Conservation (phyloP, 1,140 invertebrate genomes). For the Adelges cooleyi region DNA sequence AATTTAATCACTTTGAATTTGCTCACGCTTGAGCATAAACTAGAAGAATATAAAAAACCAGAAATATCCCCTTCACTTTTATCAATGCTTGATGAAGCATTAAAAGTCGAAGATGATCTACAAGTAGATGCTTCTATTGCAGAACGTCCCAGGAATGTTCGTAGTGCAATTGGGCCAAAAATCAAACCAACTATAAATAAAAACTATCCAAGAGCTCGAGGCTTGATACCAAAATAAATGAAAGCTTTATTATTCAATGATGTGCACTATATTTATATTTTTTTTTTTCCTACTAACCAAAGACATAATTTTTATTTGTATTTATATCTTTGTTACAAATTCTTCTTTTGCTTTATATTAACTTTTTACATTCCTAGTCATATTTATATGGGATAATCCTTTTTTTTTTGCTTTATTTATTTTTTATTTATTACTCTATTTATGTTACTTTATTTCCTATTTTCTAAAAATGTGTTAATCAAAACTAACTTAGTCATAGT, state of each 20-base stretch:
- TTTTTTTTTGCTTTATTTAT: slow-evolving; percentile 7
- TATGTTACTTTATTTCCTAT: background rate
- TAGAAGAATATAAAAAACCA: slow-evolving; percentile 63
- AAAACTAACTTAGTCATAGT: slow-evolving; percentile 24
- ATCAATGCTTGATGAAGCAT: slow-evolving; percentile 59
- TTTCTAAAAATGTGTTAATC: background rate
- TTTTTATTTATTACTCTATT: background rate
- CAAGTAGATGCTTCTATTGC: slow-evolving; percentile 50
- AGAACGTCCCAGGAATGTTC: slow-evolving; percentile 12
- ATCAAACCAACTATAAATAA: slow-evolving; percentile 11
- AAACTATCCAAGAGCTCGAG: slow-evolving; percentile 46
- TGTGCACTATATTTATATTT: slow-evolving; percentile 11
- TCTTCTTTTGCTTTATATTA: background rate
- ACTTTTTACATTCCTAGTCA: slow-evolving; percentile 21
- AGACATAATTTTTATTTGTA: background rate
- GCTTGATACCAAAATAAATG: slow-evolving; percentile 47
- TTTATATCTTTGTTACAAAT: too few species aligned
- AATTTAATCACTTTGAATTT: slow-evolving; percentile 73
- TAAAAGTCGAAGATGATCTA: slow-evolving; percentile 59
- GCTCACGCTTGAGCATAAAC: slow-evolving; percentile 65
- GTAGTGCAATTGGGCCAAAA: slow-evolving; percentile 16
- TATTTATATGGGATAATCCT: background rate
- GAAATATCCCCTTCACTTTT: slow-evolving; percentile 57
- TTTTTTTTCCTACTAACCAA: slow-evolving; percentile 4
- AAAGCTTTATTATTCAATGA: background rate